These are phyloP conservation scores for Xanthia icteritia DNA, from an alignment of 2,888 invertebrate species.

Conservation along the genomic window DNA sequence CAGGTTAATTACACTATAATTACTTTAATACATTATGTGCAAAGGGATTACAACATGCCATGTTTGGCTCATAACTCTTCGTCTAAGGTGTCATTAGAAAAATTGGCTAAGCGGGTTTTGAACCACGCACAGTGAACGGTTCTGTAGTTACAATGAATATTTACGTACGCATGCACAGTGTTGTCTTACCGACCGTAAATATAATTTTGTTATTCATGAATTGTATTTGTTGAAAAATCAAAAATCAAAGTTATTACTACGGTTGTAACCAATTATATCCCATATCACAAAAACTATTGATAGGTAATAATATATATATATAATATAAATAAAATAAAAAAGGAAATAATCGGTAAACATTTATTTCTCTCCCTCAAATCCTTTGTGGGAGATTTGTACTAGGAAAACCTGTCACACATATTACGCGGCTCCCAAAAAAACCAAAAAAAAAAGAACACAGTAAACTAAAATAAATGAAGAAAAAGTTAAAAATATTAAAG, in stretches of 20 bases:
- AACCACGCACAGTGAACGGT: not conserved
- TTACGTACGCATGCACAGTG: no score
- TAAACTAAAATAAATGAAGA: not conserved
- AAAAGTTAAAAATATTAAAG: no score
- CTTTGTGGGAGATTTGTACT: no score
- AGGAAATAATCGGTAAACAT: no score
- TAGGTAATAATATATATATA: no score
- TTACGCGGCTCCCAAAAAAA: no score
- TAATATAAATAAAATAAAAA: no score
- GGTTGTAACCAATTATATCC: not conserved
- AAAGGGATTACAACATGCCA: constrained; percentile 35
- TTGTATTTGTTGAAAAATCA: not conserved
- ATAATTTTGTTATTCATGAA: not conserved
- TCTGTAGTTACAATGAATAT: not conserved
- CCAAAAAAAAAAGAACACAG: no score
- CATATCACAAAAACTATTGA: no score
- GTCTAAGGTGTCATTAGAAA: constrained; percentile 47
- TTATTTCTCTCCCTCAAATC: no score
- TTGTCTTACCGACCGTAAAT: no score
- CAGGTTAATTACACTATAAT: constrained; percentile 44
- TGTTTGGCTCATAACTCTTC: constrained; percentile 38
- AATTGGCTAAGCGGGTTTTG: not conserved
- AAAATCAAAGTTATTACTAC: not conserved
- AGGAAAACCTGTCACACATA: no score
- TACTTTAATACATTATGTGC: constrained; percentile 46